Evolutionary conservation across 2,797 vertebrate species (phyloP).

Genomic region (Iguana delicatissima): DNA sequence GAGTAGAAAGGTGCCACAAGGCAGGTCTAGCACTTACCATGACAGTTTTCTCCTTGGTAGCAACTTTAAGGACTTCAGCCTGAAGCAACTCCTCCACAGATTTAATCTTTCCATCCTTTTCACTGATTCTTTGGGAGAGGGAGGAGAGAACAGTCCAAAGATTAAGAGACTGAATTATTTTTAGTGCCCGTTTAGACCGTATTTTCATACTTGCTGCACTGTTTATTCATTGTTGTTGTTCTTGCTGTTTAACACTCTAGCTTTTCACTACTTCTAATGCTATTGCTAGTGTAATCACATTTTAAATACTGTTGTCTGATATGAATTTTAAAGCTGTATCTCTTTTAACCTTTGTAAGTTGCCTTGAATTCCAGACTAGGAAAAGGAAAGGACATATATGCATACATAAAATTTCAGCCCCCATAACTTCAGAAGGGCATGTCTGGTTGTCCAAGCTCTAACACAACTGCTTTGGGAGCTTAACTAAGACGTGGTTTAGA

Average conservation of each 20-base stretch:
- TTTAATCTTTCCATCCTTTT: conserved; percentile 90
- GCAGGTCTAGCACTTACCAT: conserved; percentile 80
- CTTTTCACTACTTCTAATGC: no score
- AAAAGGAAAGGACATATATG: no score
- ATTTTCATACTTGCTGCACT: no score
- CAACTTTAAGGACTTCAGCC: conserved; percentile 83
- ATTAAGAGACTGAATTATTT: background rate
- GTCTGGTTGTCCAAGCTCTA: background rate
- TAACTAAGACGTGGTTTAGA: background rate
- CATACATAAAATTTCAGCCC: background rate
- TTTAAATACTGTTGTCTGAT: no score
- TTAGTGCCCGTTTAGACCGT: background rate
- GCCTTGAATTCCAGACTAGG: no score
- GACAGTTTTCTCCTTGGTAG: conserved; percentile 83
- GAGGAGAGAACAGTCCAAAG: background rate
- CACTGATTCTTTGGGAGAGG: conserved; percentile 83
- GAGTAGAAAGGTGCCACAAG: conserved; percentile 48
- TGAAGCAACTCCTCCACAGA: conserved; percentile 88
- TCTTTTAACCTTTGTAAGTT: no score
- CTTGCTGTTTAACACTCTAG: no score
- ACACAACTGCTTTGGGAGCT: background rate
- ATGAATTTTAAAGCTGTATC: no score
- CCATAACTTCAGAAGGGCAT: background rate
- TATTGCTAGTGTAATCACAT: no score
- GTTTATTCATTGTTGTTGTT: no score